Conservation (phyloP, 2,888 invertebrate species). For the Drosophila pegasa region DNA sequence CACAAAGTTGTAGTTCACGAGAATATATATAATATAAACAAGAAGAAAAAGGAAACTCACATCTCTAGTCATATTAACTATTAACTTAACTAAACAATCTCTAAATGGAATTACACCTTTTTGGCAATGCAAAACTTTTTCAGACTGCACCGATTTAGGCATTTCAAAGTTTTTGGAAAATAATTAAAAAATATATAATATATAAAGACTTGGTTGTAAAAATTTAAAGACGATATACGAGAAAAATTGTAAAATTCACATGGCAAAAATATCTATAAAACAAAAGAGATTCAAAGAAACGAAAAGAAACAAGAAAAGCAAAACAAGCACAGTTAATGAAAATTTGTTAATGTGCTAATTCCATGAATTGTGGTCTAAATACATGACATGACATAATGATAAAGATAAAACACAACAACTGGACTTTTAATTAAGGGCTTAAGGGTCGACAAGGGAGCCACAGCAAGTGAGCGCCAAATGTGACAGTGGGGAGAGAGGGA, state of each 20-base stretch:
- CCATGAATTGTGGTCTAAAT: slow-evolving; percentile 46
- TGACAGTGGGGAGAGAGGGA: too few species aligned
- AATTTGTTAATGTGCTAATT: slow-evolving; percentile 48
- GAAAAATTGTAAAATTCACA: slow-evolving; percentile 41
- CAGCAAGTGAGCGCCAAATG: too few species aligned
- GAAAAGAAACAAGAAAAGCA: slow-evolving; percentile 24
- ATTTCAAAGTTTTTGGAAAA: slow-evolving; percentile 50
- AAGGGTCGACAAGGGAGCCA: neutral
- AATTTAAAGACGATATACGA: slow-evolving; percentile 27
- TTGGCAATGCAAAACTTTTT: slow-evolving; percentile 63
- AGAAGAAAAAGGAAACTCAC: slow-evolving; percentile 5
- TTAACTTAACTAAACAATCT: slow-evolving; percentile 28
- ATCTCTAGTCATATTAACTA: slow-evolving; percentile 31
- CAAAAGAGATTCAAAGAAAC: slow-evolving; percentile 2
- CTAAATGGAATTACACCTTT: slow-evolving; percentile 43
- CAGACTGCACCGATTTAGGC: slow-evolving; percentile 78
- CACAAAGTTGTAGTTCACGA: slow-evolving; percentile 35
- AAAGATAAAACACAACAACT: slow-evolving; percentile 33
- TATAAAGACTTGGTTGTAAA: slow-evolving; percentile 57
- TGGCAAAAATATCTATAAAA: slow-evolving; percentile 19
- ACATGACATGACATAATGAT: slow-evolving; percentile 63
- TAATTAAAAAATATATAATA: slow-evolving; percentile 15
- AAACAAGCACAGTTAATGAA: slow-evolving; percentile 67
- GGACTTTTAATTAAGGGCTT: neutral
- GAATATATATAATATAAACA: slow-evolving; percentile 22